These are phyloP conservation scores for Echiichthys vipera DNA, from an alignment of 2,797 vertebrate species.

Conservation along the genomic window DNA sequence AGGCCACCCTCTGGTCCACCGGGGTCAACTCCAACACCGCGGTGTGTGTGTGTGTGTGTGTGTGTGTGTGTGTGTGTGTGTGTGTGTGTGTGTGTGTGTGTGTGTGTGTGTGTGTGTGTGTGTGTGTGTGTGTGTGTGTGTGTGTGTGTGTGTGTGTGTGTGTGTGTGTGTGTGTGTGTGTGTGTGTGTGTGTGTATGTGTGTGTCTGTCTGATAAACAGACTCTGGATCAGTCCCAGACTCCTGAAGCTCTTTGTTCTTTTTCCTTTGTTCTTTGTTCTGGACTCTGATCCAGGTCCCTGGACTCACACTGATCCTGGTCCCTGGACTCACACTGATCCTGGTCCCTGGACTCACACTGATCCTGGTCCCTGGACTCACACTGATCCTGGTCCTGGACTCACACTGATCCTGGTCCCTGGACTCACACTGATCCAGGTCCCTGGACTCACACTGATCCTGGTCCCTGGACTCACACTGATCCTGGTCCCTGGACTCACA, in stretches of 20 bases:
- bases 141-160: background rate
- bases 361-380: too few species aligned
- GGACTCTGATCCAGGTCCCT: slow-evolving; percentile 42
- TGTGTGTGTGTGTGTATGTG: slow-evolving; percentile 10
- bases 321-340: slow-evolving; percentile 29
- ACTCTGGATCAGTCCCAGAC: too few species aligned
- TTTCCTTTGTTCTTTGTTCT: too few species aligned
- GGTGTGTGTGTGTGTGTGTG: too few species aligned
- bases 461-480: slow-evolving; percentile 48
- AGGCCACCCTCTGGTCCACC: too few species aligned
- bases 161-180: slow-evolving; percentile 13
- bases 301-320: too few species aligned
- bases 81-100: too few species aligned
- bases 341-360: slow-evolving; percentile 45
- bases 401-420: slow-evolving; percentile 35
- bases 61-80: too few species aligned
- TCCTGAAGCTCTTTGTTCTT: slow-evolving; percentile 30
- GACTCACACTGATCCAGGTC: slow-evolving; percentile 32
- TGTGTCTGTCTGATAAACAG: slow-evolving; percentile 40
- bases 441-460: slow-evolving; percentile 26
- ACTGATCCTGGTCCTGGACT: slow-evolving; percentile 39
- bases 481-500: slow-evolving; percentile 37
- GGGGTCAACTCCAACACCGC: too few species aligned
- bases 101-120: too few species aligned
- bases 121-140: background rate